phyloP scores from a whole-genome alignment of 2,113 vertebrate genomes.

The Himantopus leucocephalus region DNA sequence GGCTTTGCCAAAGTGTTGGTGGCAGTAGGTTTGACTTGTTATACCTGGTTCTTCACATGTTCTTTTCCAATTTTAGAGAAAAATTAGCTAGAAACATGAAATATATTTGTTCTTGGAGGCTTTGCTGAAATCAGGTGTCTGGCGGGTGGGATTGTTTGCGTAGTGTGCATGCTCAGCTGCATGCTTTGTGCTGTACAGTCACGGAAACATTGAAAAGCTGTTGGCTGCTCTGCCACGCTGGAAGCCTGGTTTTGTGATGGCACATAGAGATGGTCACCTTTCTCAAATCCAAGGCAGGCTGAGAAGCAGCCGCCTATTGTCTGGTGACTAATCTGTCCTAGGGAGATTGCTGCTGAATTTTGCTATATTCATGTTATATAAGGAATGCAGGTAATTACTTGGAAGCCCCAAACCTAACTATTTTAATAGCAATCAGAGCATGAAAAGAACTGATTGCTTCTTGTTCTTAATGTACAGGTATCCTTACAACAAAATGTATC shows the following conservation, averaged over 20 bases:
- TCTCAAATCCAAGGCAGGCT: not conserved
- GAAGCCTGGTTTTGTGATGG: not conserved
- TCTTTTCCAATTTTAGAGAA: not conserved
- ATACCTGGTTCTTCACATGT: not conserved
- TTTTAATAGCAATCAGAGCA: not conserved
- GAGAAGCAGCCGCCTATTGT: not conserved
- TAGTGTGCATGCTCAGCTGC: fast-evolving
- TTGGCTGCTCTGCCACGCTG: not conserved
- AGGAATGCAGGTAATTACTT: not conserved
- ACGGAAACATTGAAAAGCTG: not conserved
- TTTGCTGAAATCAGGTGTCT: not conserved
- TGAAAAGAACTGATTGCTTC: not conserved
- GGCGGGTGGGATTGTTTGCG: fast-evolving
- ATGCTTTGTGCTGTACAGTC: fast-evolving
- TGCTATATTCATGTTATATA: not conserved
- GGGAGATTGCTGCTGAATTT: not conserved
- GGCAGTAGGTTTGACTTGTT: not conserved
- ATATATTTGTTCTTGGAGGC: not conserved
- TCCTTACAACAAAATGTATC: not conserved
- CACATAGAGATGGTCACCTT: not conserved
- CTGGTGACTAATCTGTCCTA: not conserved
- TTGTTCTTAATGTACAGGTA: not conserved
- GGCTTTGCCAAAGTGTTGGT: not conserved
- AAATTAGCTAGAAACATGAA: not conserved
- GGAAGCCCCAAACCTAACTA: not conserved